A percentile compares a stretch with the other conserved stretches of the same genome.
These are phyloP conservation scores for Endomychus coccineus DNA, from an alignment of 2,888 invertebrate genomes.

Conservation along the genomic window DNA sequence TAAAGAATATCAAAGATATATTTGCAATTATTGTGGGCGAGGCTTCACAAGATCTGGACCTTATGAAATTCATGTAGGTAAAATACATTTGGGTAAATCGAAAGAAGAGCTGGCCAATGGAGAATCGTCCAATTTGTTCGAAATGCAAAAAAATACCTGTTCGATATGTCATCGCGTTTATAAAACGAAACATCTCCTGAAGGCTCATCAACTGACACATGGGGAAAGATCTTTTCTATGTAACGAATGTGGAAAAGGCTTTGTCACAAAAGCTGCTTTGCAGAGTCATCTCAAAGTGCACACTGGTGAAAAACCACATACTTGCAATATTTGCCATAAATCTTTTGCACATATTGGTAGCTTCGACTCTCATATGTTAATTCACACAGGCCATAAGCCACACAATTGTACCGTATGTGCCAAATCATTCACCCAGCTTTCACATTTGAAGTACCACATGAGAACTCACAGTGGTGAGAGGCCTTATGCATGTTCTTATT, in stretches of 20 bases:
- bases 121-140: neutral
- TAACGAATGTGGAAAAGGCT: conserved; percentile 25
- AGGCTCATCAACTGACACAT: conserved; percentile 20
- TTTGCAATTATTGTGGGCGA: conserved; percentile 20
- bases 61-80: conserved; percentile 20
- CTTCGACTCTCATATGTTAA: conserved; percentile 29
- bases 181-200: conserved; percentile 20
- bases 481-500: conserved; percentile 41
- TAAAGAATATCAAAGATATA: conserved; percentile 8
- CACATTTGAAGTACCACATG: conserved; percentile 41
- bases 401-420: conserved; percentile 14
- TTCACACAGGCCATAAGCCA: conserved; percentile 32
- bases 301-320: conserved; percentile 35
- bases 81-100: conserved; percentile 14
- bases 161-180: conserved; percentile 13
- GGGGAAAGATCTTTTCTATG: conserved; percentile 25
- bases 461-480: conserved; percentile 41
- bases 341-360: conserved; percentile 30
- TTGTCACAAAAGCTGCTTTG: conserved; percentile 22
- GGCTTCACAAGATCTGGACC: conserved; percentile 17
- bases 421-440: conserved; percentile 37
- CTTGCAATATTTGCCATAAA: conserved; percentile 40
- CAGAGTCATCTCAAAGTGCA: conserved; percentile 28
- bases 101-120: neutral
- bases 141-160: conserved; percentile 5